Conservation (phyloP, 1,140 invertebrate species). For the Cotesia typhae region DNA sequence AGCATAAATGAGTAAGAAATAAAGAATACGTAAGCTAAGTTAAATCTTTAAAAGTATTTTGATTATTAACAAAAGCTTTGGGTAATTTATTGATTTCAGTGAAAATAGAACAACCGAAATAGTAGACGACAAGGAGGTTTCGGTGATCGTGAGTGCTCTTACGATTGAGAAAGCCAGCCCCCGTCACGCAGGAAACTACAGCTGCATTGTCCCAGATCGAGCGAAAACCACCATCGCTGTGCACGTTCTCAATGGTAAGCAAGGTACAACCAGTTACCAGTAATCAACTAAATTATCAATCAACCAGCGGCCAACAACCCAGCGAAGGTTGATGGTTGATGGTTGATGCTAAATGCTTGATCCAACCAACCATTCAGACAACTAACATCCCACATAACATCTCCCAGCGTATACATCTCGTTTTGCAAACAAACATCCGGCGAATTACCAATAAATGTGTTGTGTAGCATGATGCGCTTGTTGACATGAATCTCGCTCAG, state of each 20-base stretch:
- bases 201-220: constrained; percentile 66
- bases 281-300: constrained; percentile 15
- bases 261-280: constrained; percentile 42
- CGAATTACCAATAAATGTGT: constrained; percentile 3
- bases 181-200: constrained; percentile 70
- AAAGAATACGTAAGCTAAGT: too few species aligned
- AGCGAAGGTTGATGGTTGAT: constrained; percentile 10
- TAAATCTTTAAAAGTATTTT: not conserved
- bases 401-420: not conserved
- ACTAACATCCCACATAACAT: too few species aligned
- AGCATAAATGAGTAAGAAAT: too few species aligned
- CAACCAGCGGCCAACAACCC: constrained; percentile 6
- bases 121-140: constrained; percentile 58
- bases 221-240: constrained; percentile 63
- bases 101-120: constrained; percentile 68
- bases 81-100: constrained; percentile 47
- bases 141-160: constrained; percentile 68
- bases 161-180: constrained; percentile 67
- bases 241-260: constrained; percentile 68
- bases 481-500: constrained; percentile 13
- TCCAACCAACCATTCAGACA: too few species aligned
- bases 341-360: not conserved
- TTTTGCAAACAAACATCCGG: constrained; percentile 2
- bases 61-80: not conserved
- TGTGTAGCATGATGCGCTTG: constrained; percentile 10